Base-by-base conservation (phyloP, 1,140 invertebrate species). In the Drosophila sp. region DNA sequence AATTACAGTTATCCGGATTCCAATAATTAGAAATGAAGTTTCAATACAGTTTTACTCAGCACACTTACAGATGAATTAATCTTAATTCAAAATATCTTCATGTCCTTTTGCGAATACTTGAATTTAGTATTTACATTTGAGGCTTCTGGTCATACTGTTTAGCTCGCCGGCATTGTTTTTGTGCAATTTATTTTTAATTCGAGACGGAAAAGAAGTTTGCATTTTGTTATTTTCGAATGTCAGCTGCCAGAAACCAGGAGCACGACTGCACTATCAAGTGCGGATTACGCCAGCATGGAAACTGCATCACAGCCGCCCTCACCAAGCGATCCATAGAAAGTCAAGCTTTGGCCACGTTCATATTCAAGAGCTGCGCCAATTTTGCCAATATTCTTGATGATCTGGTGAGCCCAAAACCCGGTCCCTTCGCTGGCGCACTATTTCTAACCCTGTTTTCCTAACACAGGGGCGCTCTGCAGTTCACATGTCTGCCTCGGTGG, bases 401-500 rank as follows among this genome's bases (percentile, higher is more conserved):
- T 75, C 66, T 90, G 57, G 87, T 89, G 67, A 64, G 75, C 60
- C 41, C 8, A 41, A 32, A 62, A 35, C 32, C 41, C 17, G 5
- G 1, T 1, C 4, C 1, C 0, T 8, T 10, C 6, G 38, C 30
- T 25, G 7, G 11, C 2, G 30, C 30, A 11, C 25, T 17, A 17
- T 2, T 8, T 8, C n/a, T 33, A 23, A 11, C 17, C 1, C 10
- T 62, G 17, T 56, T 35, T 72, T 66, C 30, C 72, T 82, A 64
- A 29, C 3, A 7, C 55, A 90, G 87, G 95, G 95, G 4, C 91
- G 95, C 32, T 94, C 93, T 57, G 93, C 94, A 1, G 91, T 96
- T 32, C 95, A 96, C 79, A 87, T 96, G 72, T 94, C 95, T 30
- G 94, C 95, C n/a, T 94, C 95, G 1, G 94, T 94, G 90, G 95